Base-by-base conservation (phyloP, 2,113 vertebrate species). In the Octodon degus region DNA sequence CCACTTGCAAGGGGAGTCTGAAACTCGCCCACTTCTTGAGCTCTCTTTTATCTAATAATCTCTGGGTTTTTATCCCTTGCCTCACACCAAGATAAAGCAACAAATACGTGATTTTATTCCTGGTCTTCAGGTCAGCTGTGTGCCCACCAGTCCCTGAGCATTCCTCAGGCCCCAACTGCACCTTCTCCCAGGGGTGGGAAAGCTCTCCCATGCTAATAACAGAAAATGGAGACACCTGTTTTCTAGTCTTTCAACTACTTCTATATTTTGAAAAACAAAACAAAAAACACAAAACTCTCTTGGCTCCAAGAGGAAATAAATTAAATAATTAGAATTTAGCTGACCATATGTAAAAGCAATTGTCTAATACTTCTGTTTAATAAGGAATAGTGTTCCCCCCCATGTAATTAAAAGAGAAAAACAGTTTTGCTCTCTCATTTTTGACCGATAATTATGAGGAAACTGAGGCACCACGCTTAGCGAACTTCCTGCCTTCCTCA, bases 201-300 rank as follows among this genome's bases (percentile, higher is more conserved):
- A 86, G 67, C 74, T 91, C 77, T 80, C 89, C 25, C 16, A 67
- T 17, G 62, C 55, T 91, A 86, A 95, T 93, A 89, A 92, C 70
- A 97, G 88, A 74, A 96, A 96, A 95, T n/a, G 63, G 53, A 95
- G 55, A 88, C 92, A 92, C 91, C 47, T 55, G 92, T 86, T 84
- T 97, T 80, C 50, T 60, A 87, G 89, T 94, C 91, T 97, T 95
- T 92, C 77, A 90, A 92, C 43, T 76, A 79, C 55, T 93, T 91
- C 43, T 58, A 82, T 94, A 90, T 83, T 95, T 96, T 86, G 68
- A 81, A 89, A 91, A 89, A 70, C 13, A 89, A 91, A 92, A 77
- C 10, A 62, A 62, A 60, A 83, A 63, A 27, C 20, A 47, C 17
- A 90, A 85, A 95, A 34, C 30, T 34, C 55, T 24, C 25, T 95